Evolutionary conservation across 2,113 vertebrate species (phyloP), one percentile per base, ranked within the genome.

Genomic region (Motacilla tschutschensis): DNA sequence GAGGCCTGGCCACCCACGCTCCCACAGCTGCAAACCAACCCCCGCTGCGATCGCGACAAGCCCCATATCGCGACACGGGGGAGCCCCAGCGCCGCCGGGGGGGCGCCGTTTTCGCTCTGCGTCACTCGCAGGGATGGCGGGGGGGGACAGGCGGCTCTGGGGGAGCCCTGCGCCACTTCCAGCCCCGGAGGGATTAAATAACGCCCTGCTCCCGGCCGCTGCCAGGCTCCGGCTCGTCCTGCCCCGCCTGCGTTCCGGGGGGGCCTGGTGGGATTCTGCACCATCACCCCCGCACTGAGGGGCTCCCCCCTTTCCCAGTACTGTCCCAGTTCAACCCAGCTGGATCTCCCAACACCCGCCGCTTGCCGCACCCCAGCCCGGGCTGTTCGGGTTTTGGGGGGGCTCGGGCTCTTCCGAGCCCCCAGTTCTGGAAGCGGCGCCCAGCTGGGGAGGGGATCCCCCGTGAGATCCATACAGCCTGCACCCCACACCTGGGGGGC

Each of bases 21-120:
- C 24, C 28, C 38, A 9, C 13, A 25, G 7, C 16, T 6, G 8
- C 6, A 6, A 17, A 64, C 26, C 9, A 26, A n/a, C 10, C 43
- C 7, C 36, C n/a, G 1, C 17, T 3, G 12, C 0, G 5, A 26
- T 18, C 21, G 2, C n/a, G 38, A 43, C 17, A 8, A 24, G 48
- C 18, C n/a, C 9, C 26, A 6, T 3, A 1, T 6, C 29, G 35
- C 36, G 81, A 67, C 46, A 38, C 0, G 33, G 12, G 31, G 43
- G 14, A 43, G 17, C 12, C 36, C 19, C 53, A 12, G 64, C 31
- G 64, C 25, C 10, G 44, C 31, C 14, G 9, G 36, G 25, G 26
- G 21, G 17, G 16, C 26, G 35, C 46, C 1, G 6, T 33, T 55
- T 44, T 65, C 2, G 2, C 26, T 66, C 80, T 85, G 89, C 89